Evolutionary conservation across 2,797 vertebrate genomes (phyloP).

Genomic region (Rhincodon typus): DNA sequence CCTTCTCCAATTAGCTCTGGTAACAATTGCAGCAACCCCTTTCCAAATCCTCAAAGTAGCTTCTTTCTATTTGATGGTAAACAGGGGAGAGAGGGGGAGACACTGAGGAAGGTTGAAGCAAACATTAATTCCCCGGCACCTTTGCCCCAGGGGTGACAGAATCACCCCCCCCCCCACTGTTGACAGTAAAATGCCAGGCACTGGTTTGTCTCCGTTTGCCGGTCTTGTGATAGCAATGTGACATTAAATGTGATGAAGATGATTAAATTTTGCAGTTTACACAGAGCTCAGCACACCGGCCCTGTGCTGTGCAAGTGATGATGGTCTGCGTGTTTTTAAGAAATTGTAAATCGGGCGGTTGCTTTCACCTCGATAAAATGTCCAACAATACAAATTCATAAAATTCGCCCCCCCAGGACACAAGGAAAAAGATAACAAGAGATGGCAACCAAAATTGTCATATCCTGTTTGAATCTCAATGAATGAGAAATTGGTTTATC

Average conservation of each 20-base stretch:
- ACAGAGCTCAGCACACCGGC: not conserved
- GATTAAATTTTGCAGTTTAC: not conserved
- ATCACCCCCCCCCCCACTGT: not conserved
- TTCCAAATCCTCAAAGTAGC: not conserved
- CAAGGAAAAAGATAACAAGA: no score
- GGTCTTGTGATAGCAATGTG: not conserved
- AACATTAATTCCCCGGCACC: no score
- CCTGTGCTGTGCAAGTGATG: not conserved
- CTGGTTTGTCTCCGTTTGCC: not conserved
- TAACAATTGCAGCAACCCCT: not conserved
- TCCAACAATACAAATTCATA: not conserved
- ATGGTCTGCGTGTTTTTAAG: not conserved
- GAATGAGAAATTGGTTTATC: not conserved
- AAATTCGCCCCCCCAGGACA: no score
- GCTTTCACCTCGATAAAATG: no score
- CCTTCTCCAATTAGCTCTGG: not conserved
- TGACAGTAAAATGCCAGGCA: not conserved
- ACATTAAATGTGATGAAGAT: not conserved
- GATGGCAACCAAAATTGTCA: no score
- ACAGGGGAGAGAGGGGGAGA: not conserved
- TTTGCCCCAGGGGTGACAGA: no score
- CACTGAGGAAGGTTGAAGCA: no score
- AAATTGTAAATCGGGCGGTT: not conserved
- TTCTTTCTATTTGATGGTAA: not conserved
- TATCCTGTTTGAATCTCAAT: slow-evolving; percentile 4